Percentiles rank a stretch among this genome's conserved stretches.
These are phyloP conservation scores for Turdus rufiventris DNA, from an alignment of 2,113 vertebrate species.

Conservation along the genomic window DNA sequence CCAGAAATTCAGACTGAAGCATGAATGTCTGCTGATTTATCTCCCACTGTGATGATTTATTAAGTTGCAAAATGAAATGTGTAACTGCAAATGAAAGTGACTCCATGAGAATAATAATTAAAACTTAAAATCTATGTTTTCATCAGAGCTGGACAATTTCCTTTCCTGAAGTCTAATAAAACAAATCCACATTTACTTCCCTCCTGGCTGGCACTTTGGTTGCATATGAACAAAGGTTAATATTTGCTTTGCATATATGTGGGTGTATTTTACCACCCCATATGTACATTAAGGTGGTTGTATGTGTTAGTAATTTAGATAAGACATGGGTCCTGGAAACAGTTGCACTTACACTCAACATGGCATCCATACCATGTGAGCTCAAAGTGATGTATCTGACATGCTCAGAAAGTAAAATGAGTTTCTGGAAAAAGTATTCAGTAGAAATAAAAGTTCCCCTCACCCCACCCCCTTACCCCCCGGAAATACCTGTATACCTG, in stretches of 20 bases:
- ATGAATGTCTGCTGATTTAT: not conserved
- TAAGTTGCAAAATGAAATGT: not conserved
- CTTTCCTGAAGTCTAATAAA: not conserved
- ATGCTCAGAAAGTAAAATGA: rapidly evolving
- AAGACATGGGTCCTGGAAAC: not conserved
- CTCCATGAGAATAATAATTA: not conserved
- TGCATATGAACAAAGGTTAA: not conserved
- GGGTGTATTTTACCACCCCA: not conserved
- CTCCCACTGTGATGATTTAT: slow-evolving; percentile 1
- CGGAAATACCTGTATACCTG: not conserved
- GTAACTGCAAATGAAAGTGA: not conserved
- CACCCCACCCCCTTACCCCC: no score
- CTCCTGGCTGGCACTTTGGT: not conserved
- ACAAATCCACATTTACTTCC: not conserved
- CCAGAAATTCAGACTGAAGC: not conserved
- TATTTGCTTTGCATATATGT: not conserved
- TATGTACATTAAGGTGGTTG: not conserved
- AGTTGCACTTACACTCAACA: not conserved
- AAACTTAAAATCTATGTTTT: not conserved
- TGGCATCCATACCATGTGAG: not conserved
- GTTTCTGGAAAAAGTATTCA: not conserved
- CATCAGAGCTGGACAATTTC: not conserved
- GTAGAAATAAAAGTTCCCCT: not conserved
- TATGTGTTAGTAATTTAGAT: not conserved
- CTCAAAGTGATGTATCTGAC: not conserved